These are phyloP conservation scores for Oppia nitens DNA, from an alignment of 1,140 invertebrate genomes.

Conservation along the genomic window DNA sequence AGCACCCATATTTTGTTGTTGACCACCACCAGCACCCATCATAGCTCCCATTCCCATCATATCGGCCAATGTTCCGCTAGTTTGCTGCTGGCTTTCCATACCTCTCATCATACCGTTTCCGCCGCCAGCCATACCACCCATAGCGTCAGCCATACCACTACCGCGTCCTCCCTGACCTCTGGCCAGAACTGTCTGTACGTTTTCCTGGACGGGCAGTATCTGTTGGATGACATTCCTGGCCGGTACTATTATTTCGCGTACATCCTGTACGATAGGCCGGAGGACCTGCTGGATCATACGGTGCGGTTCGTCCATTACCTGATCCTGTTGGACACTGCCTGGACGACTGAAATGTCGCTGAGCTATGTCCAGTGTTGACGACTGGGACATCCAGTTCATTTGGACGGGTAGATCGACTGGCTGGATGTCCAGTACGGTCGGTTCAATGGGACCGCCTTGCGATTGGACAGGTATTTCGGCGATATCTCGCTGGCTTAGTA, in stretches of 20 bases:
- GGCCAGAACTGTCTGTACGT: constrained; percentile 10
- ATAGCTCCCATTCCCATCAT: neutral
- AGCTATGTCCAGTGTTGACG: neutral
- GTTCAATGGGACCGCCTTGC: constrained; percentile 6
- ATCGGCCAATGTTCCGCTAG: neutral
- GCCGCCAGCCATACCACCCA: constrained; percentile 1
- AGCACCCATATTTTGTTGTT: neutral
- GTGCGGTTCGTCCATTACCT: neutral
- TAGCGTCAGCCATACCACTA: too few relatives aligned
- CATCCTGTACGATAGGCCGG: constrained; percentile 12
- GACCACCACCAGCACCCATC: neutral
- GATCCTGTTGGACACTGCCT: neutral
- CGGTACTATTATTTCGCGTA: constrained; percentile 5
- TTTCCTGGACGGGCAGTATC: constrained; percentile 5
- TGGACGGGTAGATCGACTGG: constrained; percentile 3
- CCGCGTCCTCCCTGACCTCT: constrained; percentile 1
- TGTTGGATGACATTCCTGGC: neutral
- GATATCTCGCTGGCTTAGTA: too few relatives aligned
- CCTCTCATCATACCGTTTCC: neutral
- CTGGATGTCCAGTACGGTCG: neutral
- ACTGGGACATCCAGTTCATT: constrained; percentile 1
- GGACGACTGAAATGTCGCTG: neutral
- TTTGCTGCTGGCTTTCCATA: too few relatives aligned
- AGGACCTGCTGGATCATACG: neutral
- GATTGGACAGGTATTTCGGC: too few relatives aligned